phyloP scores from a whole-genome alignment of 92 coral and sea anemone genomes.

The Heteractis magnifica region DNA sequence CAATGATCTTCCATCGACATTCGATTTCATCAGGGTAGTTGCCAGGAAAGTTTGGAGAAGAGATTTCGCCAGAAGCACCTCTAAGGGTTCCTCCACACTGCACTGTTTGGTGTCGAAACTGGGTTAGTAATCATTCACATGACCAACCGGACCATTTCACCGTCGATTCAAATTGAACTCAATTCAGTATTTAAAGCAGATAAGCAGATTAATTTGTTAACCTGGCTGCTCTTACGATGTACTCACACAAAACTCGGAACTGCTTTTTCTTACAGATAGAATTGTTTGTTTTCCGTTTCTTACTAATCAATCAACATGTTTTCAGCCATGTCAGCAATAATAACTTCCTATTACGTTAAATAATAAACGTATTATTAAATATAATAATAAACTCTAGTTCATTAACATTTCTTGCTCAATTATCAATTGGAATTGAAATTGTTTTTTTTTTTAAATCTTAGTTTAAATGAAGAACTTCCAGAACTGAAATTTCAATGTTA shows the following conservation, averaged over 20 bases:
- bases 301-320: slow-evolving; percentile 1
- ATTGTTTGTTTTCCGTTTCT: background rate
- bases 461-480: background rate
- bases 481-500: background rate
- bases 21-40: slow-evolving; percentile 62
- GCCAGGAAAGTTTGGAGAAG: slow-evolving; percentile 68
- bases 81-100: slow-evolving; percentile 77
- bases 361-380: background rate
- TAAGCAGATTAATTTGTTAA: background rate
- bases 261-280: background rate
- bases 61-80: slow-evolving; percentile 64
- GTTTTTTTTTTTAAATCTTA: background rate
- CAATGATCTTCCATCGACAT: slow-evolving; percentile 80
- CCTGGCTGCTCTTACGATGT: background rate
- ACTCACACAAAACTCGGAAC: too few relatives aligned
- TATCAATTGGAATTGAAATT: too few relatives aligned
- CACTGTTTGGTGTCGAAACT: slow-evolving; percentile 17
- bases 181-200: background rate
- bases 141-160: too few relatives aligned
- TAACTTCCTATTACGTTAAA: background rate
- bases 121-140: background rate
- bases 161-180: background rate
- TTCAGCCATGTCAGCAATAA: background rate
- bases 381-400: background rate
- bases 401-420: background rate